These are phyloP conservation scores for Lottia scabra DNA, from an alignment of 2,888 invertebrate species.

Conservation along the genomic window DNA sequence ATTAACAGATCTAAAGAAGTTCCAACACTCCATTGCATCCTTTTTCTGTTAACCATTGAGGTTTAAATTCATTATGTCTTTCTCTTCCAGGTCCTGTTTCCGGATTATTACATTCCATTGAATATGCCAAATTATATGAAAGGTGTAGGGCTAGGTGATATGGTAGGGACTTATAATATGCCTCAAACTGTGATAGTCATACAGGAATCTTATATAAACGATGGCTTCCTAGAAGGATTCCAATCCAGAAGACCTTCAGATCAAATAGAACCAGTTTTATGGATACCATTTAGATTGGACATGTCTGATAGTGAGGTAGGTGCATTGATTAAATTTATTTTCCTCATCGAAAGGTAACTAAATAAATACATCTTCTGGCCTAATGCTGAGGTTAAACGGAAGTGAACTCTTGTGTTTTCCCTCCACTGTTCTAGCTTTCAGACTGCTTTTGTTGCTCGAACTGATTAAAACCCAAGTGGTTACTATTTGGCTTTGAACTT, in stretches of 20 bases:
- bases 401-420: too few species aligned
- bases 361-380: too few species aligned
- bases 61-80: background rate
- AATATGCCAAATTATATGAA: conserved; percentile 30
- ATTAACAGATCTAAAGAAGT: too few species aligned
- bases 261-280: background rate
- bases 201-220: conserved; percentile 36
- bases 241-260: conserved; percentile 10
- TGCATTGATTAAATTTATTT: background rate
- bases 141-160: conserved; percentile 37
- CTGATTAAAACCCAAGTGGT: too few species aligned
- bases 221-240: conserved; percentile 47
- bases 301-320: background rate
- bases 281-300: background rate
- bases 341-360: too few species aligned
- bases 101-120: conserved; percentile 24
- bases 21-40: too few species aligned
- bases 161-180: conserved; percentile 41
- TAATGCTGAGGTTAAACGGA: too few species aligned
- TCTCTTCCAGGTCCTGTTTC: conserved; percentile 24
- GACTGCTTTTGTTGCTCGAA: too few species aligned
- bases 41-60: too few species aligned
- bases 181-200: conserved; percentile 39
- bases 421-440: too few species aligned
- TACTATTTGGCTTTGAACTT: too few species aligned